Base-by-base conservation (phyloP, 1,140 invertebrate species). In the Cyclina sinensis region DNA sequence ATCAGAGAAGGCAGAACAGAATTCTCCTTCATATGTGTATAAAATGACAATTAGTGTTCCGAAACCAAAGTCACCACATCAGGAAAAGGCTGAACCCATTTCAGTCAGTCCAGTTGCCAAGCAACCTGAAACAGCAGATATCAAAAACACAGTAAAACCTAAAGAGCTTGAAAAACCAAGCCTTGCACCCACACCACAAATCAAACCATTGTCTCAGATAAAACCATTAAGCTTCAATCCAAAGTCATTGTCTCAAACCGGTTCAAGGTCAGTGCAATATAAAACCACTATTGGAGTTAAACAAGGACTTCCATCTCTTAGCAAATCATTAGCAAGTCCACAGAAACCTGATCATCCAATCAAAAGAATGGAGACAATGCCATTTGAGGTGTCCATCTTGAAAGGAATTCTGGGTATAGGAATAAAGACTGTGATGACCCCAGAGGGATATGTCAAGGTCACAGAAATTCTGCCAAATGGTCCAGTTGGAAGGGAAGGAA, bases 351-450 rank as follows among this genome's bases (percentile, higher is more conserved):
- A 88, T 43, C 57, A 88, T 27, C 86, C 86, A 11, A 88, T 88
- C 37, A 88, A 81, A 35, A 89, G 94, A 1, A 87, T 65, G 48
- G 90, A 91, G 46, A 87, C 91, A 18, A 87, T 91, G 27, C 92
- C 92, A 24, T 94, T 94, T 80, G 93, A 92, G 86, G 91, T 94
- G 11, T 92, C 94, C 48, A 89, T 94, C 21, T 80, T 94, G 37
- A 92, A 92, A 86, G 92, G 93, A 30, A 93, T 94, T 37, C 82
- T 92, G 48, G 94, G 94, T 16, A 80, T 94, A n/a, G 94, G 94
- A n/a, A 90, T 94, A 54, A 92, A 91, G 46, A 86, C 94, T 2
- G 80, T 80, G 39, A 91, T 92, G 43, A 91, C 87, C 14, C 54
- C 90, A 18, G 88, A 93, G n/a, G 92, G 92, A 35, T 80, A 88